Evolutionary conservation across 2,888 invertebrate species (phyloP), one percentile per base, ranked within the genome.

Genomic region (Lamellibrachia columna): DNA sequence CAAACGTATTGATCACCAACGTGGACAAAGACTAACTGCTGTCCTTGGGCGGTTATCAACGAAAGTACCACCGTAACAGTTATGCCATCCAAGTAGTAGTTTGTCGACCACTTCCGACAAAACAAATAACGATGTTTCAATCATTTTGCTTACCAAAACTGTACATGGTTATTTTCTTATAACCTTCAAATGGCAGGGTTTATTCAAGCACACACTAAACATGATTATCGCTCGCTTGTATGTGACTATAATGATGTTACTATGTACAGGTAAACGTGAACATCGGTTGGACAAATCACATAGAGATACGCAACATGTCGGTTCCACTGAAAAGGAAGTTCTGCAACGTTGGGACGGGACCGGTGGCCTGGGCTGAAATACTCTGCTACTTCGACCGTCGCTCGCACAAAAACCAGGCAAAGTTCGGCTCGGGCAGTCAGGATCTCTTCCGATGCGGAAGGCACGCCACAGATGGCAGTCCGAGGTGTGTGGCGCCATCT

Each of bases 301-400:
- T 75, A 11, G 75, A 75, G 22, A 2, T 22, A 11, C 75, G 75
- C 75, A 75, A 75, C 75, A 75, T 75, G 75, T 75, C 75, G 22
- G 75, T 75, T 15, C 75, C 75, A 22, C 2, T 22, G 15, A 22
- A 6, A 15, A 75, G 22, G 75, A 75, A 75, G 22, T 22, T 4
- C 90, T 92, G 92, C 90, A 28, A 90, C 75, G 93, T 93, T 75
- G 93, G 93, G 22, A 92, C 92, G 55, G 93, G 93, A 7, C 93
- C 93, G 3, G 93, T 93, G 53, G 93, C 93, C 22, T 75, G 75
- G 75, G 75, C 75, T n/a, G 75, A 75, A n/a, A 75, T 75, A 75
- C n/a, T 75, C 75, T 15, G 75, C 75, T 93, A 93, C 90, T 93
- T 92, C 60, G 93, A 93, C 90, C 92, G 93, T 7, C 92, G 93